Conservation (phyloP, 2,797 vertebrate species). For the Gymnocypris eckloni region DNA sequence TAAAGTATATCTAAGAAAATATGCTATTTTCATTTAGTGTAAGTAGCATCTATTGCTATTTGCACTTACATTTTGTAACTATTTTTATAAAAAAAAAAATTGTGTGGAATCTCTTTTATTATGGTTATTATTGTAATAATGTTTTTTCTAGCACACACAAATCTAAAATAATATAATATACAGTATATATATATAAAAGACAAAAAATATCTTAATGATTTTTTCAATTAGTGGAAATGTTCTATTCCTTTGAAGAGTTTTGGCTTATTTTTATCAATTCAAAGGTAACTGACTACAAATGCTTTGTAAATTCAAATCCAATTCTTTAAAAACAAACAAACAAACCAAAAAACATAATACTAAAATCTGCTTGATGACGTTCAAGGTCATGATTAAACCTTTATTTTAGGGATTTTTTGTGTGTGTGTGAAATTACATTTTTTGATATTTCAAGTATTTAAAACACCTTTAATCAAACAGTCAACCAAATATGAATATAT, state of each 20-base stretch:
- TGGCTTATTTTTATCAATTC: background rate
- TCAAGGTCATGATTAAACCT: background rate
- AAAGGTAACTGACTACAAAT: background rate
- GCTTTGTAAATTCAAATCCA: background rate
- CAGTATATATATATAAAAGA: no score
- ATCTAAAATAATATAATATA: background rate
- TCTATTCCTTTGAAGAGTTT: background rate
- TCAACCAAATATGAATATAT: background rate
- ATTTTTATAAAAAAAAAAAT: background rate
- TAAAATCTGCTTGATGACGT: background rate
- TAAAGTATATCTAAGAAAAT: no score
- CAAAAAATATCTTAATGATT: background rate
- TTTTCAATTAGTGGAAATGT: background rate
- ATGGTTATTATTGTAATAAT: no score
- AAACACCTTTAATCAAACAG: background rate
- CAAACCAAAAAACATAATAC: background rate
- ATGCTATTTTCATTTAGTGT: no score
- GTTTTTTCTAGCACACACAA: background rate
- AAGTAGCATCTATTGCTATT: background rate
- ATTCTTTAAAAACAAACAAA: background rate
- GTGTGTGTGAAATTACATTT: background rate
- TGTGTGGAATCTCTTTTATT: background rate
- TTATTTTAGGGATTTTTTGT: background rate
- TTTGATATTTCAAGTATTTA: background rate
- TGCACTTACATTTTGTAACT: background rate